Conservation (phyloP, 2,113 vertebrate genomes). For the Sylvilagus bachmani region DNA sequence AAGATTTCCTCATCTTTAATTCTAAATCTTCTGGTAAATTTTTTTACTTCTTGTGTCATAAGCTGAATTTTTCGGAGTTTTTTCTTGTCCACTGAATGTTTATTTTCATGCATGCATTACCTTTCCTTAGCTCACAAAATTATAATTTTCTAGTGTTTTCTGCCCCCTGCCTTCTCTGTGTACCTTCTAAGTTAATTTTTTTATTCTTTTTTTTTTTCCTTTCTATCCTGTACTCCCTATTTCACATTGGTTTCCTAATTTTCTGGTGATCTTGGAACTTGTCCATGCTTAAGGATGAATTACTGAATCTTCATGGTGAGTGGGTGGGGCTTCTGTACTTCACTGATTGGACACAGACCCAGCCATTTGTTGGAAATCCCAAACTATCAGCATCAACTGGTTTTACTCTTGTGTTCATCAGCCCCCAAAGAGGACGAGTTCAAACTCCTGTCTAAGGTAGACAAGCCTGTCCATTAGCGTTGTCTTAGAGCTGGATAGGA, state of each 20-base stretch:
- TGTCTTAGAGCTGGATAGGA: constrained; percentile 6
- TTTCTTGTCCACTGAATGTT: not conserved
- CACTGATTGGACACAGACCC: not conserved
- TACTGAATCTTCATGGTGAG: not conserved
- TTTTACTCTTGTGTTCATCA: constrained; percentile 6
- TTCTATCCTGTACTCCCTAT: not conserved
- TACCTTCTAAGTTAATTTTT: not conserved
- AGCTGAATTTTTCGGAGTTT: not conserved
- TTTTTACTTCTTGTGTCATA: constrained; percentile 36
- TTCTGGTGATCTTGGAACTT: not conserved
- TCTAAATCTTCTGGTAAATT: not conserved
- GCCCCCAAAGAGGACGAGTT: not conserved
- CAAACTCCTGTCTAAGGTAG: not conserved
- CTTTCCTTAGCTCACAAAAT: constrained; percentile 11
- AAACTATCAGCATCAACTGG: not conserved
- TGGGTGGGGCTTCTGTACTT: not conserved
- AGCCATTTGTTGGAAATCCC: not conserved
- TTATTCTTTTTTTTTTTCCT: not conserved
- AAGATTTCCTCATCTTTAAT: constrained; percentile 3
- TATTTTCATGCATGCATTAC: not conserved
- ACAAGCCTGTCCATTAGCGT: not conserved
- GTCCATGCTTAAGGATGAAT: not conserved
- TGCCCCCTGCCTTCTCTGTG: not conserved
- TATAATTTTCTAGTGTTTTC: constrained; percentile 27
- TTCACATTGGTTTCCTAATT: constrained; percentile 5